Percentiles rank a stretch among this genome's conserved stretches.
These are phyloP conservation scores for Coleophora flavipennella DNA, from an alignment of 2,888 invertebrate species.

Conservation along the genomic window DNA sequence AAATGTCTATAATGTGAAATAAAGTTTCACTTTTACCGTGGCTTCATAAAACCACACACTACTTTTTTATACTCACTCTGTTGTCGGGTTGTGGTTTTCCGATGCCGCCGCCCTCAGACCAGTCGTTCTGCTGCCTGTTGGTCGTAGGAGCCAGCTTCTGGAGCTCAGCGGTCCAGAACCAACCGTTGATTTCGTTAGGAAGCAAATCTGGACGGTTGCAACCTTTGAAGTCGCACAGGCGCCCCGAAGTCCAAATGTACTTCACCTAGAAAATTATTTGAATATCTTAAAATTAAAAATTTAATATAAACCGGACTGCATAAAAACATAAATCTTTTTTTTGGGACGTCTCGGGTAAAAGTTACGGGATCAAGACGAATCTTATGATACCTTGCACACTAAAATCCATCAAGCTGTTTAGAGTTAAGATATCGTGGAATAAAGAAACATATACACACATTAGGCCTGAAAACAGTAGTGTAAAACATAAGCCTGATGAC, in stretches of 20 bases:
- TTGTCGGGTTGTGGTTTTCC: slow-evolving; percentile 92
- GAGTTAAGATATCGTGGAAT: too few relatives aligned
- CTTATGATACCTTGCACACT: too few relatives aligned
- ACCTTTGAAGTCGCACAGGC: slow-evolving; percentile 91
- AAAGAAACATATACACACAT: too few relatives aligned
- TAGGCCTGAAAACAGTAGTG: too few relatives aligned
- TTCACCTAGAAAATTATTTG: slow-evolving; percentile 74
- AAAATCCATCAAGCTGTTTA: too few relatives aligned
- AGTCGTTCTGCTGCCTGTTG: slow-evolving; percentile 87
- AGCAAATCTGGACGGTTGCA: slow-evolving; percentile 89
- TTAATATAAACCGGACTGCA: too few relatives aligned
- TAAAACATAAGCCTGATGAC: too few relatives aligned
- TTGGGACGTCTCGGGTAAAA: too few relatives aligned
- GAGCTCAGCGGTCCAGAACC: slow-evolving; percentile 93
- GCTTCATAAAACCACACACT: too few relatives aligned
- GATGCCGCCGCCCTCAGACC: slow-evolving; percentile 90
- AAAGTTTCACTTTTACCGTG: too few relatives aligned
- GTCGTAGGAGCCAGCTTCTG: slow-evolving; percentile 88
- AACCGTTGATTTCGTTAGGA: slow-evolving; percentile 86
- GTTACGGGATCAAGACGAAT: too few relatives aligned
- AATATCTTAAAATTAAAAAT: slow-evolving; percentile 19
- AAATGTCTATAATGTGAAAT: too few relatives aligned
- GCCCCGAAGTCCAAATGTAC: slow-evolving; percentile 94
- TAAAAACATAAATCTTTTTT: neutral
- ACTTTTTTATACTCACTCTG: slow-evolving; percentile 72